Conservation (phyloP, 1,140 invertebrate species). For the Ceratoteleas bidentatus region DNA sequence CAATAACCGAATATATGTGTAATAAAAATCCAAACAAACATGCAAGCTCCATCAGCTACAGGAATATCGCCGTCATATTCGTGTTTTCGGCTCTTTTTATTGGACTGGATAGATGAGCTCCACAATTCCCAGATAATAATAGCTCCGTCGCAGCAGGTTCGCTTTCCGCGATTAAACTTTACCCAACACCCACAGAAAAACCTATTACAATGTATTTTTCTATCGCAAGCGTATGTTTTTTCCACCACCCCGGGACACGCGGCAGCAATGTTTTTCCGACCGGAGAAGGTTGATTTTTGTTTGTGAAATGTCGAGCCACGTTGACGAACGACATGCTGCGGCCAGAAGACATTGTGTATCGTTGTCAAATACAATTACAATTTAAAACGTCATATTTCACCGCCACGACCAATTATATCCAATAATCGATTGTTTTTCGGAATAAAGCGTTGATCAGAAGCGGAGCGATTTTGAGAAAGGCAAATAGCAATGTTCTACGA, state of each 20-base stretch:
- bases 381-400: conserved; percentile 1
- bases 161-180: conserved; percentile 1
- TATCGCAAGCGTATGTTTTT: neutral
- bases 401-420: conserved; percentile 1
- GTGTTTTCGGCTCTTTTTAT: too few species aligned
- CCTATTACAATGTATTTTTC: conserved; percentile 16
- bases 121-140: neutral
- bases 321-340: conserved; percentile 7
- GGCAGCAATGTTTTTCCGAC: neutral
- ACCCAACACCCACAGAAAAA: neutral
- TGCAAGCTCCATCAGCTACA: too few species aligned
- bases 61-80: too few species aligned
- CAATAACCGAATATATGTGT: too few species aligned
- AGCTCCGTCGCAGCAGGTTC: neutral
- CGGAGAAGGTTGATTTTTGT: conserved; percentile 9
- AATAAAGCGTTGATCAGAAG: neutral
- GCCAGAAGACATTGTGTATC: conserved; percentile 8
- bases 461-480: neutral
- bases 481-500: neutral
- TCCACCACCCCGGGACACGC: neutral
- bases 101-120: too few species aligned
- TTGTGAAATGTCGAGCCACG: conserved; percentile 5
- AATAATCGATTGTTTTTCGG: conserved; percentile 4
- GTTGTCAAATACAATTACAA: conserved; percentile 3
- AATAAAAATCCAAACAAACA: too few species aligned